Evolutionary conservation across 2,797 vertebrate species (phyloP), one percentile per base, ranked within the genome.

Genomic region (Hozukius guyotensis): DNA sequence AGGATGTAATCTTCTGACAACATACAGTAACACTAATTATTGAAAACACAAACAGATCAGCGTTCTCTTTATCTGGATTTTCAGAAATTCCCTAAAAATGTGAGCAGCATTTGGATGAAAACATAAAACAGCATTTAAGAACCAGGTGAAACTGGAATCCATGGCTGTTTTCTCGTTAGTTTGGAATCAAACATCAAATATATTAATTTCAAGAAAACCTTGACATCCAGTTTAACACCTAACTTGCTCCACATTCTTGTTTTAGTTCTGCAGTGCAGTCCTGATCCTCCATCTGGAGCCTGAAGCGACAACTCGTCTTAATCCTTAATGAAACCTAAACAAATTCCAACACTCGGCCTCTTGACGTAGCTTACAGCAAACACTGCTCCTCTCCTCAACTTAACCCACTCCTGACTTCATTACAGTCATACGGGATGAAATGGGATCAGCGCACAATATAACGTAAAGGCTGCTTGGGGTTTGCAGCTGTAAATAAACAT

Each of bases 401-500:
- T 66, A 75, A 80, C 71, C 36, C 24, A 46, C 65, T 46, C 38
- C 32, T 74, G 82, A 83, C 83, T 82, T 89, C 75, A 82, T 88
- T 86, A 81, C 25, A 73, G 34, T 77, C 67, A 61, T 12, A 22
- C 6, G 31, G 34, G 66, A 85, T 80, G 59, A 78, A 77, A 76
- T 42, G 72, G 52, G 9, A 78, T 82, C 49, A 77, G 70, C 29
- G 61, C 46, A 14, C 80, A 90, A n/a, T 46, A 52, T 46, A 82
- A 83, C 13, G 12, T 38, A 71, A 70, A 77, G 59, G 59, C 75
- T 60, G 74, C 71, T 77, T 2, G 0, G 38, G 78, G 62, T 77
- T 63, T 63, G 71, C 52, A 72, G 82, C 65, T 81, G 75, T 85
- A 87, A 87, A 91, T 83, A 89, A 92, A 91, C 84, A 91, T 90